A percentile compares a stretch with the other conserved stretches of the same genome.
phyloP scores from a whole-genome alignment of 2,113 vertebrate species.

The Tretioscincus oriximinensis region DNA sequence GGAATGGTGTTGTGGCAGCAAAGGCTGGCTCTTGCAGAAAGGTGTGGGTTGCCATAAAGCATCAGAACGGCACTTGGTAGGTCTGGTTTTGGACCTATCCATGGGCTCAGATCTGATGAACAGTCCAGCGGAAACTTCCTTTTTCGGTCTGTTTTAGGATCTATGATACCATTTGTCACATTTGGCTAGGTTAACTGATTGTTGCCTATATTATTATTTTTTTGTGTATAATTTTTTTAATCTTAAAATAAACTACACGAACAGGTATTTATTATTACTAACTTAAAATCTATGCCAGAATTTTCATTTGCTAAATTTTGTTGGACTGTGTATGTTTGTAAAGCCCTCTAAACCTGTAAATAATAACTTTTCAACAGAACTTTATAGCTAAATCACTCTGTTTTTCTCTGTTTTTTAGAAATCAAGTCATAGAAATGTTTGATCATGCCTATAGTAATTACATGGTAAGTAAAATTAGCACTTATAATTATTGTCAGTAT shows the following conservation, averaged over 20 bases:
- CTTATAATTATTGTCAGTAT: not conserved
- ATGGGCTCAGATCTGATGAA: too few species aligned
- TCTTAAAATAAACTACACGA: too few species aligned
- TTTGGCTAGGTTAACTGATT: not conserved
- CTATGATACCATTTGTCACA: not conserved
- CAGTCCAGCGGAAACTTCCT: too few species aligned
- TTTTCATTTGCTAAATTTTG: not conserved
- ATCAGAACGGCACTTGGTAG: too few species aligned
- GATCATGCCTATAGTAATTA: constrained; percentile 98
- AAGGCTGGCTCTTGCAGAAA: too few species aligned
- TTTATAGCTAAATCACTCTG: not conserved
- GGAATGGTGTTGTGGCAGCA: too few species aligned
- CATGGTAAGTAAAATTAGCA: constrained; percentile 83
- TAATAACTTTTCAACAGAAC: not conserved
- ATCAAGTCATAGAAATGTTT: constrained; percentile 99
- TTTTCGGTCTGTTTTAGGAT: too few species aligned
- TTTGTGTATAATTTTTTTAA: too few species aligned
- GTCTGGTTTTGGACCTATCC: too few species aligned
- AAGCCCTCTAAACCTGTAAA: not conserved
- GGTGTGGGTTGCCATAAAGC: too few species aligned
- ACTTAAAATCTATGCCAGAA: not conserved
- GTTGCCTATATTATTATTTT: not conserved
- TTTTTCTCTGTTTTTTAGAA: constrained; percentile 71
- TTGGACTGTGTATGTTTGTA: fast-evolving
- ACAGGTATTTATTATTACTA: not conserved